Conservation (phyloP, 2,888 invertebrate genomes). For the Schrankia costaestrigalis region DNA sequence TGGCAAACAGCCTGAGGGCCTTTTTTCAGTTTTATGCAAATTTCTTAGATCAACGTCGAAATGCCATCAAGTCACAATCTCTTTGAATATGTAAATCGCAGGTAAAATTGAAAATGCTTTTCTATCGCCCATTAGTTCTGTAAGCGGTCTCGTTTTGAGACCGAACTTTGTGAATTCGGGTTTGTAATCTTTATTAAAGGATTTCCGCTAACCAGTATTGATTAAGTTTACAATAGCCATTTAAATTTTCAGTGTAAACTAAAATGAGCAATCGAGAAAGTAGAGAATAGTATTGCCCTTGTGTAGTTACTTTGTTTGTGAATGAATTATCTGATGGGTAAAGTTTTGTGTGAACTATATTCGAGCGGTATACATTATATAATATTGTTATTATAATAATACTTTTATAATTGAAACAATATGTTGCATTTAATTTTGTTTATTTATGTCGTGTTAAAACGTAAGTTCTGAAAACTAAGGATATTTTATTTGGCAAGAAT, state of each 20-base stretch:
- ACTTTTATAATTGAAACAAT: too few species aligned
- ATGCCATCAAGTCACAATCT: conserved; percentile 48
- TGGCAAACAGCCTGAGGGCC: conserved; percentile 7
- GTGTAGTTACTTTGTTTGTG: too few species aligned
- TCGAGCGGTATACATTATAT: too few species aligned
- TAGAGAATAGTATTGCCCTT: conserved; percentile 5
- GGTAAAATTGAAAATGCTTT: conserved; percentile 69
- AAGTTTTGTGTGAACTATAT: too few species aligned
- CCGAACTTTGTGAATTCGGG: conserved; percentile 23
- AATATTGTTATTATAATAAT: too few species aligned
- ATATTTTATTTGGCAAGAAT: too few species aligned
- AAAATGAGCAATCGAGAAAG: conserved; percentile 21
- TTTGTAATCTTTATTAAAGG: conserved; percentile 31
- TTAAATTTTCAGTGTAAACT: conserved; percentile 27
- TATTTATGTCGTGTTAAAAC: too few species aligned
- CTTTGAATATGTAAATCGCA: conserved; percentile 67
- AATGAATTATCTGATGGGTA: too few species aligned
- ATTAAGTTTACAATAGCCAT: conserved; percentile 28
- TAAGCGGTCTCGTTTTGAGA: conserved; percentile 28
- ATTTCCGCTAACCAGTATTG: conserved; percentile 27
- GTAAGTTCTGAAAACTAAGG: too few species aligned
- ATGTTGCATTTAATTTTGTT: too few species aligned
- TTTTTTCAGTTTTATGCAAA: conserved; percentile 46
- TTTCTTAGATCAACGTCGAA: conserved; percentile 41
- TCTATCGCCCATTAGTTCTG: conserved; percentile 40